Base-by-base conservation (phyloP, 2,797 vertebrate species). In the Manis javanica region DNA sequence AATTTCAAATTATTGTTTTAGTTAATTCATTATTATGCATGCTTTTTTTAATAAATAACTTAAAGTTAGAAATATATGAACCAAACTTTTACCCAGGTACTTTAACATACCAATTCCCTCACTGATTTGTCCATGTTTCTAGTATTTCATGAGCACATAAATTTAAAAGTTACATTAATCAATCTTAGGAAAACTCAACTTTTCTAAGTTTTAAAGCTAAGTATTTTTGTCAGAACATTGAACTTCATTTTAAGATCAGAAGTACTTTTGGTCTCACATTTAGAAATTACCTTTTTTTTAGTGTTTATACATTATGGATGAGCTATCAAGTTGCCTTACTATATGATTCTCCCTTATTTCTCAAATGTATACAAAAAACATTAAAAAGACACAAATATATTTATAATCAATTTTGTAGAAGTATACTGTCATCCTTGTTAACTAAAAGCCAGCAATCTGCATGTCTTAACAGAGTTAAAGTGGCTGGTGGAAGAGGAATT, bases 181-280 rank as follows among this genome's bases (percentile, higher is more conserved):
- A 77, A 90, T 68, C n/a, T 51, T 82, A 64, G 3, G n/a, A 94
- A 83, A 83, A 57, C 26, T 59, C 5, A 46, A 10, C 49, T 96
- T 95, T 92, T 68, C 34, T 84, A 29, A 78, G 63, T 79, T 91
- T 94, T 82, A 91, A 88, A 83, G 79, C 4, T 29, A 66, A 68
- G 51, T 69, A 4, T 24, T 24, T 90, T 61, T 34, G n/a, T 79
- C 18, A 59, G 87, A 88, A 85, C 92, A 13, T 69, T 72, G 14
- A 37, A 24, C 85, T 63, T 89, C 72, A 91, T 49, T 18, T 14
- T 85, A 87, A 82, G 26, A 16, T 79, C 26, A 77, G 55, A 83
- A 88, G 46, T 84, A 49, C 18, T 66, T 86, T 53, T 72, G 49
- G n/a, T 91, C 46, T 91, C 71, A 75, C 37, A 49, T 59, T 94